A percentile compares a stretch with the other conserved stretches of the same genome.
Conservation (phyloP, 2,797 vertebrate genomes). For the Hylomyscus alleni region DNA sequence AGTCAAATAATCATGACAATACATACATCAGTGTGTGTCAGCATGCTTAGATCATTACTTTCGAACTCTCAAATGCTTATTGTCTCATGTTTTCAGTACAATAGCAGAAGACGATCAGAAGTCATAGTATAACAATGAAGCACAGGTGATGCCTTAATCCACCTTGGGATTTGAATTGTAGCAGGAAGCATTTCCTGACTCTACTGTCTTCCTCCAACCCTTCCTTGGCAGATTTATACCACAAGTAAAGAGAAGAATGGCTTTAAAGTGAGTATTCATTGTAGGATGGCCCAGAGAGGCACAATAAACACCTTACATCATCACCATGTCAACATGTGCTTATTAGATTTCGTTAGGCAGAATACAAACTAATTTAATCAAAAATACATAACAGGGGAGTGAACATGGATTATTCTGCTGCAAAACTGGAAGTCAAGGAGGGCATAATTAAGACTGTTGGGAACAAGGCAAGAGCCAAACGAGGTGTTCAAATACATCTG, state of each 20-base stretch:
- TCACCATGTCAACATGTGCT: not conserved
- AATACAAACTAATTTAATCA: not conserved
- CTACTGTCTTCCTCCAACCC: not conserved
- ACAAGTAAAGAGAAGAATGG: not conserved
- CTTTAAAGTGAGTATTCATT: not conserved
- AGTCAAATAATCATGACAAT: not conserved
- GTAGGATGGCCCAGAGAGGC: not conserved
- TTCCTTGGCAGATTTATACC: not conserved
- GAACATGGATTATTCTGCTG: not conserved
- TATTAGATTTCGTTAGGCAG: slow-evolving; percentile 1
- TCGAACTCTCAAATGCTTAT: not conserved
- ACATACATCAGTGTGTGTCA: not conserved
- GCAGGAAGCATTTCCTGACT: not conserved
- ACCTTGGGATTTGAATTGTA: not conserved
- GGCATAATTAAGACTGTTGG: not conserved
- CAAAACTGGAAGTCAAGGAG: not conserved
- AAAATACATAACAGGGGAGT: not conserved
- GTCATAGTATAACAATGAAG: not conserved
- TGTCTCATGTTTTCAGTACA: not conserved
- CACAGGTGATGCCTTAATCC: not conserved
- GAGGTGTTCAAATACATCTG: not conserved
- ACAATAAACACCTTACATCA: not conserved
- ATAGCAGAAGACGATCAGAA: slow-evolving; percentile 24
- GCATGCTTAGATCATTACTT: not conserved
- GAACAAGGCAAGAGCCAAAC: no score